Conservation (phyloP, 1,140 invertebrate genomes). For the Popillia japonica region DNA sequence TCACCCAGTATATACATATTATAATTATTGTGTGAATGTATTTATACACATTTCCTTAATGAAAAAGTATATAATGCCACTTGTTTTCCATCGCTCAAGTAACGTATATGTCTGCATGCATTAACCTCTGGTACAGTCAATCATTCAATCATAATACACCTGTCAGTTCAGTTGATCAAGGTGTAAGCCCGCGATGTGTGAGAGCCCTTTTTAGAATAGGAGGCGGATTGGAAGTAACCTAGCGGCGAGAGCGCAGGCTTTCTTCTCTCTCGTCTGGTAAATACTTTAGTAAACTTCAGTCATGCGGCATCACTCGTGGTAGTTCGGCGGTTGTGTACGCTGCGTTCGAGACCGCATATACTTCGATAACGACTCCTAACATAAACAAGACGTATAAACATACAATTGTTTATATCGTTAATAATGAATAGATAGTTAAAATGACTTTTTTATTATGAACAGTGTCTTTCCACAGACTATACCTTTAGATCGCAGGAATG, state of each 20-base stretch:
- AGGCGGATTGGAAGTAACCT: conserved; percentile 13
- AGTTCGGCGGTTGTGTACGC: neutral
- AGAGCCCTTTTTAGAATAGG: conserved; percentile 29
- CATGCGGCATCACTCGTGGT: conserved; percentile 24
- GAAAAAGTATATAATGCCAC: too few species aligned
- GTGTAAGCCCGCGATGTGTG: conserved; percentile 30
- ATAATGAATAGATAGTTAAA: neutral
- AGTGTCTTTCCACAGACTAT: neutral
- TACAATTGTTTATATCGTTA: neutral
- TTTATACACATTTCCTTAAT: too few species aligned
- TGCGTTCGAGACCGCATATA: conserved; percentile 19
- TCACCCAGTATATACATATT: too few species aligned
- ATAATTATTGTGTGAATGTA: too few species aligned
- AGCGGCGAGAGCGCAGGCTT: conserved; percentile 20
- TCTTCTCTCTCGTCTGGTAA: conserved; percentile 8
- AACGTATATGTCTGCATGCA: neutral
- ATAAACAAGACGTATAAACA: too few species aligned
- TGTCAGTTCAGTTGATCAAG: conserved; percentile 26
- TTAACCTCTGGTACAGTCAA: conserved; percentile 4
- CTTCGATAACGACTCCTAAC: conserved; percentile 18
- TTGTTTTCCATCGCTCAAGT: neutral
- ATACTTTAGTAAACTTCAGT: conserved; percentile 35
- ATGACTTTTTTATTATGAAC: neutral
- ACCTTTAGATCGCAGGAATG: neutral
- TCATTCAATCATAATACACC: conserved; percentile 32